Base-by-base conservation (phyloP, 1,140 invertebrate species). In the Halotydeus destructor region DNA sequence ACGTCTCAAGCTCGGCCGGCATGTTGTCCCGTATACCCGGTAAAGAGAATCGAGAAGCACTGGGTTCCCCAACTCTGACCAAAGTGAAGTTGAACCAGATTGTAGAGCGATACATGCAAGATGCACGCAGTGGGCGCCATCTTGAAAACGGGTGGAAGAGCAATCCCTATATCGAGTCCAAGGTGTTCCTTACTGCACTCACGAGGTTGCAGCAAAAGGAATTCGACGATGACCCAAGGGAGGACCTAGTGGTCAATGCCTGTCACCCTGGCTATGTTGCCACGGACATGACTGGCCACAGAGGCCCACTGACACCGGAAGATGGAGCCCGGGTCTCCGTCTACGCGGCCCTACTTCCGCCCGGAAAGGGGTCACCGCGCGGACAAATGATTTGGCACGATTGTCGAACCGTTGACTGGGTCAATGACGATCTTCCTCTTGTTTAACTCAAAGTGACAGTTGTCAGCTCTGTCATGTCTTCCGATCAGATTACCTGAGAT, bases 221-320 rank as follows among this genome's bases (percentile, higher is more conserved):
- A 41, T 69, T 78, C 49, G 53, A 68, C 41, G 46, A 49, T 2
- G 65, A 71, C 50, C 47, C 58, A 2, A 48, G 57, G 26, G 36
- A 47, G 16, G 70, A 72, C 51, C 63, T 76, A 41, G 57, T 74
- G 37, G 64, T 78, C 0, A 78, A 77, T 64, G 59, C 66, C 35
- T 71, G 50, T 41, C 49, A 61, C 51, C 66, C 66, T 23, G 68
- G 69, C 0, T 77, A 72, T 58, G 75, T 79, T 4, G 65, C 69
- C 49, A 80, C 77, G 2, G 75, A 78, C 49, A 75, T 80, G 75
- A 64, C 68, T 1, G 70, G 66, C 28, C 70, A 76, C 46, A 72
- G 70, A 52, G 76, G 76, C 3, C 55, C 53, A 0, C 57, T 75
- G 8, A 71, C 69, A 4, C 69, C 72, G 40, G 73, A 76, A 35